phyloP scores from a whole-genome alignment of 2,113 vertebrate species.

The Sinocyclocheilus maitianheensis region DNA sequence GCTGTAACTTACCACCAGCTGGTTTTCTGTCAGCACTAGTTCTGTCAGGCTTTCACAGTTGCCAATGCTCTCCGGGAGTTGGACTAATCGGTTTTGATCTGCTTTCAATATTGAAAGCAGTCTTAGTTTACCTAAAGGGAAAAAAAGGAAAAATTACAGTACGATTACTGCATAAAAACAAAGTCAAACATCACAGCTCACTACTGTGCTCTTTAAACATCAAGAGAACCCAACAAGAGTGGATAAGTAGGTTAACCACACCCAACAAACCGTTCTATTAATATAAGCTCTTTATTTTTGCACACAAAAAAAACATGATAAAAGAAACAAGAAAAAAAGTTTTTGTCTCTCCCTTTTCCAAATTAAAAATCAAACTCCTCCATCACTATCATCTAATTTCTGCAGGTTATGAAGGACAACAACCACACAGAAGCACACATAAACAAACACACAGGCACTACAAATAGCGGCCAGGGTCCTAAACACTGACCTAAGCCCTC shows the following conservation, averaged over 20 bases:
- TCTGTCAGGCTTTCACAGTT: conserved; percentile 95
- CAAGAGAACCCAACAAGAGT: neutral
- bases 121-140: conserved; percentile 83
- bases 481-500: conserved; percentile 87
- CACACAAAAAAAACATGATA: too few species aligned
- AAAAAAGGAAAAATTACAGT: neutral
- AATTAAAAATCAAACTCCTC: neutral
- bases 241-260: neutral
- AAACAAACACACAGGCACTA: neutral
- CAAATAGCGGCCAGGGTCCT: neutral
- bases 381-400: neutral
- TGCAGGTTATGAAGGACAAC: neutral
- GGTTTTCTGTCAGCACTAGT: conserved; percentile 95
- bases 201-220: neutral
- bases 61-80: conserved; percentile 89
- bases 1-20: conserved; percentile 82
- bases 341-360: neutral
- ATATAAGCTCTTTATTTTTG: neutral
- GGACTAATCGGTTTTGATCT: conserved; percentile 90
- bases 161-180: conserved; percentile 1
- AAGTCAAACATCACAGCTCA: neutral
- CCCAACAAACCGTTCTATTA: neutral
- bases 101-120: conserved; percentile 93
- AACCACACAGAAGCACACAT: too few species aligned
- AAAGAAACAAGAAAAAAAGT: too few species aligned